phyloP scores from a whole-genome alignment of 2,888 invertebrate genomes.

The Stegana nigrithorax region DNA sequence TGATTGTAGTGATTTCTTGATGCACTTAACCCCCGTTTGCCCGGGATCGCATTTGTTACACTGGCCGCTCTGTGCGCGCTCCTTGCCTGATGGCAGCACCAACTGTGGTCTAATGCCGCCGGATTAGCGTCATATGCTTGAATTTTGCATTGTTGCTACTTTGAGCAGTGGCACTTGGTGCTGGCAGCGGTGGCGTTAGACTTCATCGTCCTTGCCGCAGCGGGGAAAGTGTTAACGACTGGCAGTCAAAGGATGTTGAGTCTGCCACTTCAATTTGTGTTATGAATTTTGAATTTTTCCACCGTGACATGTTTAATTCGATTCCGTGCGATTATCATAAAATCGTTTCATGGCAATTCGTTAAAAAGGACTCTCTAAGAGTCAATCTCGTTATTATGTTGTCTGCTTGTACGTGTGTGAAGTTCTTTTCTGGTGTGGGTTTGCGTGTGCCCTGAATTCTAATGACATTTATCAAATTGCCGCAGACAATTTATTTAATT shows the following conservation, averaged over 20 bases:
- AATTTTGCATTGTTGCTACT: conserved; percentile 64
- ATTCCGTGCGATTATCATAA: conserved; percentile 59
- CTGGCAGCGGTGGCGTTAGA: conserved; percentile 48
- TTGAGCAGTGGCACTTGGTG: conserved; percentile 59
- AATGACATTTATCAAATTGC: background rate
- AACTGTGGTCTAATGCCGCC: conserved; percentile 59
- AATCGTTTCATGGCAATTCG: conserved; percentile 47
- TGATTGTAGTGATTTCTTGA: conserved; percentile 67
- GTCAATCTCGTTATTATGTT: conserved; percentile 4
- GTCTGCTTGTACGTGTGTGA: background rate
- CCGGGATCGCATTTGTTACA: conserved; percentile 51
- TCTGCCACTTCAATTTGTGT: conserved; percentile 35
- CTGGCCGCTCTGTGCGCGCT: conserved; percentile 43
- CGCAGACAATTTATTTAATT: conserved; percentile 15
- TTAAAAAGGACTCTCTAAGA: conserved; percentile 9
- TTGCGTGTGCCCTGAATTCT: background rate
- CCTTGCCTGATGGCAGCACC: conserved; percentile 41
- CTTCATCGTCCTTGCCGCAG: conserved; percentile 22
- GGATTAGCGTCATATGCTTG: conserved; percentile 66
- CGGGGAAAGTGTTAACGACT: conserved; percentile 47
- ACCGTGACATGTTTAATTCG: conserved; percentile 56
- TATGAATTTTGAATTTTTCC: conserved; percentile 58
- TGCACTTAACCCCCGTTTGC: conserved; percentile 64
- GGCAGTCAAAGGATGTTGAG: conserved; percentile 8
- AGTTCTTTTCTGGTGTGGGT: background rate